Evolutionary conservation across 2,797 vertebrate species (phyloP).

Genomic region (Selene dorsalis): DNA sequence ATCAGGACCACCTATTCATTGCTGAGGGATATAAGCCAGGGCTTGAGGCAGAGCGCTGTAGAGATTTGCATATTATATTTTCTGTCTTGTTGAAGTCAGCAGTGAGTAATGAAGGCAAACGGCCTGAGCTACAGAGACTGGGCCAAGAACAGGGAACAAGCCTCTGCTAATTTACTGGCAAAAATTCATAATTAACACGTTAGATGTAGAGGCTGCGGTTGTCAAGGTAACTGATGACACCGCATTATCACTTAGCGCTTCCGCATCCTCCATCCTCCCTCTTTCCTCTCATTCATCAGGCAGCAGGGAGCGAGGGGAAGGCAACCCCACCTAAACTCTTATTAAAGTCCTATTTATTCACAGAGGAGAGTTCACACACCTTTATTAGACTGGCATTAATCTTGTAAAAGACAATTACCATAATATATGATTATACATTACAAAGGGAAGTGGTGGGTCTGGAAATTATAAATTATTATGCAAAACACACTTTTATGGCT

Average conservation of each 20-base stretch:
- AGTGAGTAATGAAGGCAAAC: slow-evolving; percentile 50
- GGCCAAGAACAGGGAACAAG: slow-evolving; percentile 61
- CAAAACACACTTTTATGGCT: background rate
- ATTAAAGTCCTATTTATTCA: slow-evolving; percentile 62
- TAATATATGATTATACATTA: slow-evolving; percentile 45
- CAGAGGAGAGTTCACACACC: slow-evolving; percentile 37
- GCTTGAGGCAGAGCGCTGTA: slow-evolving; percentile 48
- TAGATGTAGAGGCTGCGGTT: slow-evolving; percentile 69
- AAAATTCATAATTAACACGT: slow-evolving; percentile 75
- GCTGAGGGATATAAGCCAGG: slow-evolving; percentile 25
- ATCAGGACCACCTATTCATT: slow-evolving; percentile 18
- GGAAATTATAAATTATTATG: background rate
- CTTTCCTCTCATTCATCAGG: slow-evolving; percentile 68
- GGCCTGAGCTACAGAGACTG: slow-evolving; percentile 41
- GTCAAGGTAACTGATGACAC: slow-evolving; percentile 83
- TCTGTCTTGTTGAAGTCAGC: slow-evolving; percentile 54
- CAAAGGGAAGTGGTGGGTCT: background rate
- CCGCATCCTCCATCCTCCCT: slow-evolving; percentile 57
- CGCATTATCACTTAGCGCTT: slow-evolving; percentile 69
- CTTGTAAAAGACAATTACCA: slow-evolving; percentile 34
- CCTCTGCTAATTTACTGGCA: slow-evolving; percentile 69
- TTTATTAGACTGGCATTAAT: slow-evolving; percentile 49
- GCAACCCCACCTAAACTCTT: slow-evolving; percentile 45
- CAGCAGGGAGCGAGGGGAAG: slow-evolving; percentile 44
- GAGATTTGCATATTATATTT: slow-evolving; percentile 70